phyloP scores from a whole-genome alignment of 2,113 vertebrate genomes.

The Nothoprocta perdicaria region DNA sequence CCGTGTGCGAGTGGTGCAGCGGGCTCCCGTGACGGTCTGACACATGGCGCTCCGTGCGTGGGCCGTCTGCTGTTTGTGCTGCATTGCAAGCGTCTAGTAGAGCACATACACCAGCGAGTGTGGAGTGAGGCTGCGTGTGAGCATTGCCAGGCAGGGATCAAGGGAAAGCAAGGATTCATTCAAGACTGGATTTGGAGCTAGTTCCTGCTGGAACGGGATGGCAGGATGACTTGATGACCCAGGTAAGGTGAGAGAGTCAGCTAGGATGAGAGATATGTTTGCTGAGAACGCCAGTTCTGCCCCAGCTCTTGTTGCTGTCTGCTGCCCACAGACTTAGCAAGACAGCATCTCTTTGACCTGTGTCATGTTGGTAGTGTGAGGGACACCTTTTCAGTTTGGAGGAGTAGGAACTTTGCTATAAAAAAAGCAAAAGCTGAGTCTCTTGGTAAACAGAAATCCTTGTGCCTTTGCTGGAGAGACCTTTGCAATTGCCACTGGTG shows the following conservation, averaged over 20 bases:
- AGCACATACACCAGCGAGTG: rapidly evolving
- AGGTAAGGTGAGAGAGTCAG: not conserved
- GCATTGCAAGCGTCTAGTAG: rapidly evolving
- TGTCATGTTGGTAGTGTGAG: rapidly evolving
- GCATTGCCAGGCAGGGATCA: no score
- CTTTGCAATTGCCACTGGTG: not conserved
- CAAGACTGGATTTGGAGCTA: not conserved
- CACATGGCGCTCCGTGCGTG: not conserved
- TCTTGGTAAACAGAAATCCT: not conserved
- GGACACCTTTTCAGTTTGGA: not conserved
- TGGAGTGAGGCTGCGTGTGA: rapidly evolving
- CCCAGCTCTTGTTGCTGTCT: not conserved
- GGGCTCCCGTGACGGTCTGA: not conserved
- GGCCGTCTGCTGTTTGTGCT: not conserved
- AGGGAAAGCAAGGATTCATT: no score
- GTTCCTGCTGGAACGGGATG: not conserved
- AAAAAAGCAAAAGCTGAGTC: not conserved
- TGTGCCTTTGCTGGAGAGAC: not conserved
- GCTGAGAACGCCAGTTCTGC: not conserved
- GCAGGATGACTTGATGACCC: not conserved
- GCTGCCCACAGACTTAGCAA: not conserved
- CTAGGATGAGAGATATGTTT: not conserved
- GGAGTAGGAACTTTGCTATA: not conserved
- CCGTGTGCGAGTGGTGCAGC: not conserved
- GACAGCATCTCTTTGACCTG: rapidly evolving